Base-by-base conservation (phyloP, 2,113 vertebrate species). In the Paratilapia polleni region DNA sequence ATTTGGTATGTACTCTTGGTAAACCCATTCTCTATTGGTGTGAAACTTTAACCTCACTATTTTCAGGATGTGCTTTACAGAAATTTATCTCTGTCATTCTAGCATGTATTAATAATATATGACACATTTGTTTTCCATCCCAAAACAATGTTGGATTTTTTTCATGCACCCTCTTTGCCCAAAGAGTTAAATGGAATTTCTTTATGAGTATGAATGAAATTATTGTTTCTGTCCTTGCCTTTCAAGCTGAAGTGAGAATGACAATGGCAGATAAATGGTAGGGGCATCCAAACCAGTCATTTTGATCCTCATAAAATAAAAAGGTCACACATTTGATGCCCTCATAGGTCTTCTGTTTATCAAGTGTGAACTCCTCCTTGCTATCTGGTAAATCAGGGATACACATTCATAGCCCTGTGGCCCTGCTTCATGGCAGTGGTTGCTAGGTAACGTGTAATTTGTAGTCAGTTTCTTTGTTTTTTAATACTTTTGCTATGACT, bases 361-460 rank as follows among this genome's bases (percentile, higher is more conserved):
- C 17, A 5, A 8, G 28, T 11, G 26, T 49, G 14, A 81, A 64
- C 34, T 57, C 26, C 3, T 76, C n/a, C 8, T 52, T 24, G 6
- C 47, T 78, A 2, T 58, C 59, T 61, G 31, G 4, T 41, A 26
- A 60, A 70, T 85, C 43, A n/a, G 12, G 19, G 20, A 31, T 38
- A 22, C 52, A 15, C 3, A 20, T 20, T n/a, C 19, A n/a, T 12
- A 54, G 31, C 54, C 64, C 41, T 59, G 2, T 15, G n/a, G 22
- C 70, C 14, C 41, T 43, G 64, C 63, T 73, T 19, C 2, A 20
- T 10, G 56, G 31, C 17, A 24, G 3, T 6, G 26, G 82, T 87
- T 89, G 88, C 88, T 88, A 79, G 82, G 82, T 79, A 79, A 89
- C 85, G 24, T 83, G 31, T 28, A 34, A 38, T 61, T 57, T 76